Evolutionary conservation across 1,140 invertebrate genomes (phyloP).

Genomic region (Trypoxylus dichotomus): DNA sequence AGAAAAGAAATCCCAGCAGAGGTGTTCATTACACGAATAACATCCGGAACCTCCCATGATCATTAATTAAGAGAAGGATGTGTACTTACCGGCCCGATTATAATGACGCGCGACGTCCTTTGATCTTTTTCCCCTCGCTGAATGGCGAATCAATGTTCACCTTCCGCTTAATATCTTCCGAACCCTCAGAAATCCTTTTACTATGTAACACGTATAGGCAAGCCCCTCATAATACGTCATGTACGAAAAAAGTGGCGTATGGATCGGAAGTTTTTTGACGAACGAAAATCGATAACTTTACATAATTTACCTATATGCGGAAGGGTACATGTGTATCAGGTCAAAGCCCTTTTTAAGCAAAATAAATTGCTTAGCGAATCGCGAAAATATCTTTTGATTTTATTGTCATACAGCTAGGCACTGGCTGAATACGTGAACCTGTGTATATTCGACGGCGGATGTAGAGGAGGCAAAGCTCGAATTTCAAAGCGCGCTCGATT

Average conservation of each 20-base stretch:
- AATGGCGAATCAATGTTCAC: not conserved
- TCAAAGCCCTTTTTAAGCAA: not conserved
- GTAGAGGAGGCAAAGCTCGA: not conserved
- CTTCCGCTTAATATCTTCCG: not conserved
- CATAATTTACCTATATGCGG: not conserved
- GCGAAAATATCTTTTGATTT: not conserved
- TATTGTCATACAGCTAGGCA: not conserved
- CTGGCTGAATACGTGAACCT: not conserved
- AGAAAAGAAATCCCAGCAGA: not conserved
- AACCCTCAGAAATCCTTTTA: not conserved
- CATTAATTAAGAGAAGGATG: not conserved
- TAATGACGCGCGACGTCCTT: not conserved
- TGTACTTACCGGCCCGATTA: not conserved
- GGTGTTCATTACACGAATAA: not conserved
- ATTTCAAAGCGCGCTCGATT: not conserved
- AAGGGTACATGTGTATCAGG: not conserved
- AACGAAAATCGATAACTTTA: not conserved
- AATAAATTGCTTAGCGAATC: conserved; percentile 3
- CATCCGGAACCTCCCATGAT: not conserved
- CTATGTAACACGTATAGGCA: no score
- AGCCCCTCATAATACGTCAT: not conserved
- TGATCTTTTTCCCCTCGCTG: not conserved
- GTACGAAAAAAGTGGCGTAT: not conserved
- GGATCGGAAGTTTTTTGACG: not conserved
- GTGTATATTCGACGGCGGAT: not conserved